Percentiles rank a stretch among this genome's conserved stretches.
Conservation (phyloP, 2,113 vertebrate species). For the Maccullochella peelii region DNA sequence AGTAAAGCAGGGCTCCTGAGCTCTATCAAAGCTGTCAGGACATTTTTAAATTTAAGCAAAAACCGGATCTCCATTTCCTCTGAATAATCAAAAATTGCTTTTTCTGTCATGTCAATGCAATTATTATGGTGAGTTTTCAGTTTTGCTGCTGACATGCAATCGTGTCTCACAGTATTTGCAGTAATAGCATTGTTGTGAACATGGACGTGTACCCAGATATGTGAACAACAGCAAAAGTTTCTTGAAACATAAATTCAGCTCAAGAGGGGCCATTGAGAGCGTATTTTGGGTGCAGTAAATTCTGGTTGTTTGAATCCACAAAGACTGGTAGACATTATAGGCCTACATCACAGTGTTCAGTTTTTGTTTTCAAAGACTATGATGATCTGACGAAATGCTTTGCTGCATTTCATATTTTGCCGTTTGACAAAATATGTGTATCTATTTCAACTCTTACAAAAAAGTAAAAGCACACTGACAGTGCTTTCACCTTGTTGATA, state of each 20-base stretch:
- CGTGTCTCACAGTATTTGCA: conserved; percentile 1
- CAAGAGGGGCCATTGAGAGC: background rate
- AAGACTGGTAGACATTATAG: background rate
- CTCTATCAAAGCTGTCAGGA: conserved; percentile 7
- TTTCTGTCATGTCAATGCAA: background rate
- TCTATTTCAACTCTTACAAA: conserved; percentile 25
- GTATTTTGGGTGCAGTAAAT: background rate
- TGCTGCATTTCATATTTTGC: background rate
- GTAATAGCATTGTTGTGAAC: background rate
- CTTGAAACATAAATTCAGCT: background rate
- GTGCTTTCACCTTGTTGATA: conserved; percentile 30
- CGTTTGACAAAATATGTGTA: conserved; percentile 17
- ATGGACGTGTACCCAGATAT: background rate
- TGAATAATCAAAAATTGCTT: background rate
- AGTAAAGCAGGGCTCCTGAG: background rate
- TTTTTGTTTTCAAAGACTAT: background rate
- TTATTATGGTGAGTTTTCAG: background rate
- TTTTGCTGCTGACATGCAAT: conserved; percentile 1
- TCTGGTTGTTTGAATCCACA: background rate
- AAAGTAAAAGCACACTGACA: conserved; percentile 33
- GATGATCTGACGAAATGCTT: background rate
- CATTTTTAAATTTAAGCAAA: background rate
- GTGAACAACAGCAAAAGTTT: background rate
- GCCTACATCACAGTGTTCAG: background rate
- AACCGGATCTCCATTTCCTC: background rate